Evolutionary conservation across 1,140 invertebrate species (phyloP).

Genomic region (Drosophila tani): DNA sequence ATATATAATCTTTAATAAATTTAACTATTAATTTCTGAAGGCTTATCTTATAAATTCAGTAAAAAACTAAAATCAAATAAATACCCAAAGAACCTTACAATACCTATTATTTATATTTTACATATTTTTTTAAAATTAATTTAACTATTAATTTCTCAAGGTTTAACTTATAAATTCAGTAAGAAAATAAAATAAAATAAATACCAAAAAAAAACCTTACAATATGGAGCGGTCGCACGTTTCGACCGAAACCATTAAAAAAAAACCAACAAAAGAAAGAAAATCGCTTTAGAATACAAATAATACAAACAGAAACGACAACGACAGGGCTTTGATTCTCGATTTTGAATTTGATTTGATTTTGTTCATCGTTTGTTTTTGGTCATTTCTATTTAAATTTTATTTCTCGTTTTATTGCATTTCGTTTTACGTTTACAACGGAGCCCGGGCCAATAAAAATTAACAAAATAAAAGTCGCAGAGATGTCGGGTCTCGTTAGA

Average conservation of each 20-base stretch:
- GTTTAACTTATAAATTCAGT: neutral
- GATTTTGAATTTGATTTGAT: conserved; percentile 45
- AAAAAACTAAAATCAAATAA: neutral
- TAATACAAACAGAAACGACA: conserved; percentile 15
- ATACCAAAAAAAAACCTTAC: conserved; percentile 9
- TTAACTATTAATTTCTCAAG: neutral
- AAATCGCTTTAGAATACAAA: conserved; percentile 31
- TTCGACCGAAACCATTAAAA: conserved; percentile 25
- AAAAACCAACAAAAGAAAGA: conserved; percentile 5
- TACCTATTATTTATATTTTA: too few relatives aligned
- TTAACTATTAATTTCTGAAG: neutral
- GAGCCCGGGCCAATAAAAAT: conserved; percentile 46
- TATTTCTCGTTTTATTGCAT: conserved; percentile 67
- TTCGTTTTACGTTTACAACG: conserved; percentile 52
- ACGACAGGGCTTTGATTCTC: neutral
- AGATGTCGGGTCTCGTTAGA: neutral
- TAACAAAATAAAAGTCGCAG: conserved; percentile 53
- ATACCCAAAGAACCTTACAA: conserved; percentile 12
- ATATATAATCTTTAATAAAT: neutral
- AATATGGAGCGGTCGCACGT: conserved; percentile 7
- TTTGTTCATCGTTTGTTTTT: conserved; percentile 62
- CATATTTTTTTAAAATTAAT: too few relatives aligned
- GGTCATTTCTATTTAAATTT: conserved; percentile 74
- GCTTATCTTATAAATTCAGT: neutral
- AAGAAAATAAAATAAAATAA: neutral